Percentiles rank a stretch among this genome's conserved stretches.
These are phyloP conservation scores for Burhinus bistriatus DNA, from an alignment of 2,113 vertebrate genomes.

Conservation along the genomic window DNA sequence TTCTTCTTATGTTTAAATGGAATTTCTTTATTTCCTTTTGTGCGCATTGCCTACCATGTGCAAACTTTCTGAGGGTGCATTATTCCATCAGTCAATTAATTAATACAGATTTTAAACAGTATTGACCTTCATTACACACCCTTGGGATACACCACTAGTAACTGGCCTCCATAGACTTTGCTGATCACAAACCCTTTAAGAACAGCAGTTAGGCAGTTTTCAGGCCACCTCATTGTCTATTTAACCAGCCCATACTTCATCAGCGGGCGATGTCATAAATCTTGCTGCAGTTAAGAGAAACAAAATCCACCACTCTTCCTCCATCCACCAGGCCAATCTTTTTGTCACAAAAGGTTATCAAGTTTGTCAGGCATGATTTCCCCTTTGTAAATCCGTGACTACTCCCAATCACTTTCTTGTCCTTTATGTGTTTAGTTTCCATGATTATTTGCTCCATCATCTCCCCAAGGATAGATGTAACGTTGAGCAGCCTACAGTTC, in stretches of 20 bases:
- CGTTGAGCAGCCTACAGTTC: neutral
- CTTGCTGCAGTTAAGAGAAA: neutral
- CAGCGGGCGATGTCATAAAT: rapidly evolving
- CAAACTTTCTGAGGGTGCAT: neutral
- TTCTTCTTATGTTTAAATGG: neutral
- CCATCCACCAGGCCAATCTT: neutral
- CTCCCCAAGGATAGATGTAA: rapidly evolving
- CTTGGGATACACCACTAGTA: neutral
- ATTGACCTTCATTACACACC: neutral
- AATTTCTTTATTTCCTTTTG: neutral
- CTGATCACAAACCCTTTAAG: neutral
- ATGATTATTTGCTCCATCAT: neutral
- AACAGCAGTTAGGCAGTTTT: neutral
- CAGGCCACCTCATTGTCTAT: neutral
- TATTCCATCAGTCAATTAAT: neutral
- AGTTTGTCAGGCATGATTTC: neutral
- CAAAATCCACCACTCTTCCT: neutral
- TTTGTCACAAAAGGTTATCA: neutral
- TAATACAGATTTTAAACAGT: neutral
- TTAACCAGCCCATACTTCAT: neutral
- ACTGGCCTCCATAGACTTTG: neutral
- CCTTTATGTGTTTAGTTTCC: neutral
- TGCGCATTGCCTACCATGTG: neutral
- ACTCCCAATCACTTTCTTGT: neutral
- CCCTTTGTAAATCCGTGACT: neutral